Evolutionary conservation across 2,113 vertebrate species (phyloP).

Genomic region (Reinhardtius hippoglossoides): DNA sequence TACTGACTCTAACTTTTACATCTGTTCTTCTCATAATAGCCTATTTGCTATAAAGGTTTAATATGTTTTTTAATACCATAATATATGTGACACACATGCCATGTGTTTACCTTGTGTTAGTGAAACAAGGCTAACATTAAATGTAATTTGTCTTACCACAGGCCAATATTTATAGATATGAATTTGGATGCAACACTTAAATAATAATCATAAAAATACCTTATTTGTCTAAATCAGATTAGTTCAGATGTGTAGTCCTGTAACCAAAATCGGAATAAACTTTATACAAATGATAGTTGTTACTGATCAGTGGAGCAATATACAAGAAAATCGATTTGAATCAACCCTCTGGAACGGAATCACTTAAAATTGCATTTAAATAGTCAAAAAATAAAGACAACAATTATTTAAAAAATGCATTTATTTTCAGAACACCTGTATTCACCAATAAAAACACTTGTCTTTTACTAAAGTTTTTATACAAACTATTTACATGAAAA

Average conservation of each 20-base stretch:
- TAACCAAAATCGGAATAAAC: background rate
- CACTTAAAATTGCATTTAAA: background rate
- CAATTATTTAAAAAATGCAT: slow-evolving; percentile 44
- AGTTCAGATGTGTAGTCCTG: background rate
- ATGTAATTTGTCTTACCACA: background rate
- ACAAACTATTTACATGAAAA: slow-evolving; percentile 59
- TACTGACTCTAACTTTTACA: background rate
- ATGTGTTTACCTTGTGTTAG: no score
- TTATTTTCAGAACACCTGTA: slow-evolving; percentile 51
- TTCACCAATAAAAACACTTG: slow-evolving; percentile 19
- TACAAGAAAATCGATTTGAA: background rate
- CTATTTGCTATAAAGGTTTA: background rate
- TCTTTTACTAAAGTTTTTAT: slow-evolving; percentile 24
- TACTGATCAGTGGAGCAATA: background rate
- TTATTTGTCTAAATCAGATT: background rate
- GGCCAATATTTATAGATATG: background rate
- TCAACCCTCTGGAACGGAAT: no score
- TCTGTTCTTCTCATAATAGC: background rate
- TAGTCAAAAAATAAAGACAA: slow-evolving; percentile 2
- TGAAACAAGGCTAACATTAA: background rate
- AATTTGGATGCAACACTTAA: no score
- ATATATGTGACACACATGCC: background rate
- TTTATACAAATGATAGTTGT: background rate
- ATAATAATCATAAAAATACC: no score
- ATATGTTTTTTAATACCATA: no score